phyloP scores from a whole-genome alignment of 2,113 vertebrate genomes.

The Salvator merianae region DNA sequence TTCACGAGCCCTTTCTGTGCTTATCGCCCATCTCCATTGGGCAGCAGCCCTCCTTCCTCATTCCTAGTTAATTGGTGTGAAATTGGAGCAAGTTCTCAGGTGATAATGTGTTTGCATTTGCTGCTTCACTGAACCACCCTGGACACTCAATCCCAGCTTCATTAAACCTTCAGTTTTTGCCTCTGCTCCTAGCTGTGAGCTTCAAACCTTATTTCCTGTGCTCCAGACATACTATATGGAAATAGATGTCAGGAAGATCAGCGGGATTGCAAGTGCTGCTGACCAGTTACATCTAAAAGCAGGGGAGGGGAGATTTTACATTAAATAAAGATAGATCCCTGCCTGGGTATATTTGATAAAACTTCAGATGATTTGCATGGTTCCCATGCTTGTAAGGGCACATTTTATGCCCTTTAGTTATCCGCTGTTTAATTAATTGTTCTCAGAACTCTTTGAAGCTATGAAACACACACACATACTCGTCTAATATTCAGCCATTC shows the following conservation, averaged over 20 bases:
- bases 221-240: slow-evolving; percentile 56
- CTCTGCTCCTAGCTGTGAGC: slow-evolving; percentile 71
- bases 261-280: slow-evolving; percentile 53
- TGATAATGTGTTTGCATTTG: slow-evolving; percentile 81
- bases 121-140: slow-evolving; percentile 75
- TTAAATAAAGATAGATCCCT: slow-evolving; percentile 44
- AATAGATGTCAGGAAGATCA: slow-evolving; percentile 63
- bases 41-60: slow-evolving; percentile 67
- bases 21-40: slow-evolving; percentile 70
- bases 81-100: slow-evolving; percentile 77
- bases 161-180: slow-evolving; percentile 70
- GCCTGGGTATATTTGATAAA: not conserved
- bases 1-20: slow-evolving; percentile 55
- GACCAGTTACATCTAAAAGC: slow-evolving; percentile 49
- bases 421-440: slow-evolving; percentile 63
- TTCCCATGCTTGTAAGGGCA: slow-evolving; percentile 24
- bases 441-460: slow-evolving; percentile 62
- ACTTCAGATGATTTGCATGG: slow-evolving; percentile 31
- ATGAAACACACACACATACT: slow-evolving; percentile 48
- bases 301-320: not conserved
- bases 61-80: slow-evolving; percentile 79
- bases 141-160: slow-evolving; percentile 69
- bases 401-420: slow-evolving; percentile 66
- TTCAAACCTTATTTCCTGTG: slow-evolving; percentile 74
- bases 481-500: slow-evolving; percentile 56